Conservation (phyloP, 2,113 vertebrate species). For the Tragelaphus buxtoni region DNA sequence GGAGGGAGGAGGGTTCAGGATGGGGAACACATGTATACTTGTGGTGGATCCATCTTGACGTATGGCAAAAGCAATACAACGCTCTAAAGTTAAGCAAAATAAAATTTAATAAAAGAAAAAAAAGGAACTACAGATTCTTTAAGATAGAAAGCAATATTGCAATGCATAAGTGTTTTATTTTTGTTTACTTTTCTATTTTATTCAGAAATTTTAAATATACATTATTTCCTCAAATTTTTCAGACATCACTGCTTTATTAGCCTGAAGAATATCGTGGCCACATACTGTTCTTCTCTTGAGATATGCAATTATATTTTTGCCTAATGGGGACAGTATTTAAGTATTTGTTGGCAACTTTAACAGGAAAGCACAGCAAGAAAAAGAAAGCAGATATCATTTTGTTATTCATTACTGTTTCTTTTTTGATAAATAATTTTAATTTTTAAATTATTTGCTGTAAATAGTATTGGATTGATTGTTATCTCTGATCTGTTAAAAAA, state of each 20-base stretch:
- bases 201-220: background rate
- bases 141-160: background rate
- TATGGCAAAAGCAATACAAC: too few species aligned
- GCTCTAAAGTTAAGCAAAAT: too few species aligned
- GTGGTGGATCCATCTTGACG: too few species aligned
- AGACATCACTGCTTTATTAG: background rate
- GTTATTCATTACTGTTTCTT: constrained; percentile 36
- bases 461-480: background rate
- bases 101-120: too few species aligned
- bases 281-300: background rate
- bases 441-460: constrained; percentile 4
- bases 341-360: constrained; percentile 14
- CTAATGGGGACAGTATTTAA: background rate
- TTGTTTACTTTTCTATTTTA: background rate
- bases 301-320: background rate
- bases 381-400: constrained; percentile 29
- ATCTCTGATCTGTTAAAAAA: background rate
- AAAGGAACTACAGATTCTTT: background rate
- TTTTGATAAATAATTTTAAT: background rate
- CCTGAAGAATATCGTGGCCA: background rate
- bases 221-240: background rate
- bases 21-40: too few species aligned
- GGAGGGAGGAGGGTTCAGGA: too few species aligned
- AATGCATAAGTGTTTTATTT: background rate
- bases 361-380: constrained; percentile 31